phyloP scores from a whole-genome alignment of 2,888 invertebrate species.

The Petrolisthes manimaculis region DNA sequence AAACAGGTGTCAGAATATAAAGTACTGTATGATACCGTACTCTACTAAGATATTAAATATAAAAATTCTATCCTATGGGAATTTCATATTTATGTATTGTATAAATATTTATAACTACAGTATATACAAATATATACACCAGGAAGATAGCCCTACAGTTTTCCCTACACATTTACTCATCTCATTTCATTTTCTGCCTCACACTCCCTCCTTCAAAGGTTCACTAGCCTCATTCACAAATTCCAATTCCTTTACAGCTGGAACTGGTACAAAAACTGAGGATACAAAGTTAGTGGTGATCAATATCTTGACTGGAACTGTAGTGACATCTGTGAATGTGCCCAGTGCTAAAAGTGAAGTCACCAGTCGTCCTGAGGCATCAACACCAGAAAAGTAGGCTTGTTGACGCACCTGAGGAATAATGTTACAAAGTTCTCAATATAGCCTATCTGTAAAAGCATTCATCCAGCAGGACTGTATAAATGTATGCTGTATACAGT shows the following conservation, averaged over 20 bases:
- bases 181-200: neutral
- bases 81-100: too few species aligned
- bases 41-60: too few species aligned
- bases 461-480: neutral
- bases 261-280: conserved; percentile 52
- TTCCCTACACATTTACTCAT: neutral
- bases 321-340: conserved; percentile 45
- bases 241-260: conserved; percentile 11
- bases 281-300: conserved; percentile 47
- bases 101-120: neutral
- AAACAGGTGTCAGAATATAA: too few species aligned
- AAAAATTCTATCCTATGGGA: too few species aligned
- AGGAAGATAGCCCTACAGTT: neutral
- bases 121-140: neutral
- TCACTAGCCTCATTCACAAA: conserved; percentile 34
- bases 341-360: conserved; percentile 53
- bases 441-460: neutral
- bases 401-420: conserved; percentile 37
- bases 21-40: too few species aligned
- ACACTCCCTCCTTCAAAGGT: conserved; percentile 41
- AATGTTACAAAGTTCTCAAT: neutral
- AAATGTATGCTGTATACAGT: neutral
- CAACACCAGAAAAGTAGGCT: conserved; percentile 40
- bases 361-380: conserved; percentile 38
- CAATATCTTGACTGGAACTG: conserved; percentile 39